Percentiles rank a stretch among this genome's conserved stretches.
Evolutionary conservation across 2,797 vertebrate species (phyloP).

Genomic region (Kryptolebias ocellatus): DNA sequence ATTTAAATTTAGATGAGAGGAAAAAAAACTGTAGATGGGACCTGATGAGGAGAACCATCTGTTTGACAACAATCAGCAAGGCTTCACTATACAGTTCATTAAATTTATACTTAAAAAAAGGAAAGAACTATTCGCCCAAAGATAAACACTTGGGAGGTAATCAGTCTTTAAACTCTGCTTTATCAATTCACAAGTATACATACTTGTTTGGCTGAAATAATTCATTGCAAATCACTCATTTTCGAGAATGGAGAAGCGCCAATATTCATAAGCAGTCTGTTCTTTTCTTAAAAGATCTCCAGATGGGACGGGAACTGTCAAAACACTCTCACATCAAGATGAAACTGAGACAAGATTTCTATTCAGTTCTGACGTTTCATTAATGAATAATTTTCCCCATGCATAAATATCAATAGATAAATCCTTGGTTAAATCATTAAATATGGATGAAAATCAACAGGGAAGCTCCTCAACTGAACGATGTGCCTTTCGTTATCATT

Average conservation of each 20-base stretch:
- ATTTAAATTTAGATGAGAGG: conserved; percentile 53
- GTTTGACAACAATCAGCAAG: conserved; percentile 57
- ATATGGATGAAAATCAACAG: conserved; percentile 79
- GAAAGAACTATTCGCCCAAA: conserved; percentile 45
- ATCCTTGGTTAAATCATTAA: conserved; percentile 82
- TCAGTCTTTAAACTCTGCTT: conserved; percentile 68
- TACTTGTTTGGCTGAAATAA: conserved; percentile 67
- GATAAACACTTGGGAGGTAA: conserved; percentile 43
- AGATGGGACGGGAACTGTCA: conserved; percentile 78
- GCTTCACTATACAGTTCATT: conserved; percentile 46
- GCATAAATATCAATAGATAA: conserved; percentile 85
- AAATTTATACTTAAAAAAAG: conserved; percentile 39
- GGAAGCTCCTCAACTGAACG: conserved; percentile 64
- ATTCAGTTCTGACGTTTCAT: conserved; percentile 81
- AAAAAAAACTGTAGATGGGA: conserved; percentile 45
- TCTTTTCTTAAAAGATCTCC: conserved; percentile 70
- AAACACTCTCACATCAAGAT: conserved; percentile 77
- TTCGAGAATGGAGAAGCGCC: conserved; percentile 73
- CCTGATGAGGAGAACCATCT: conserved; percentile 66
- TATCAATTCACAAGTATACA: conserved; percentile 63
- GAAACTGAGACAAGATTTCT: conserved; percentile 73
- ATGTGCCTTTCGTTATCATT: conserved; percentile 61
- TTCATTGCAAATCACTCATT: conserved; percentile 64
- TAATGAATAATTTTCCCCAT: conserved; percentile 80
- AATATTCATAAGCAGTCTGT: conserved; percentile 78